Percentiles rank a stretch among this genome's conserved stretches.
phyloP scores from a whole-genome alignment of 2,888 invertebrate genomes.

The Heliconius ethilla region DNA sequence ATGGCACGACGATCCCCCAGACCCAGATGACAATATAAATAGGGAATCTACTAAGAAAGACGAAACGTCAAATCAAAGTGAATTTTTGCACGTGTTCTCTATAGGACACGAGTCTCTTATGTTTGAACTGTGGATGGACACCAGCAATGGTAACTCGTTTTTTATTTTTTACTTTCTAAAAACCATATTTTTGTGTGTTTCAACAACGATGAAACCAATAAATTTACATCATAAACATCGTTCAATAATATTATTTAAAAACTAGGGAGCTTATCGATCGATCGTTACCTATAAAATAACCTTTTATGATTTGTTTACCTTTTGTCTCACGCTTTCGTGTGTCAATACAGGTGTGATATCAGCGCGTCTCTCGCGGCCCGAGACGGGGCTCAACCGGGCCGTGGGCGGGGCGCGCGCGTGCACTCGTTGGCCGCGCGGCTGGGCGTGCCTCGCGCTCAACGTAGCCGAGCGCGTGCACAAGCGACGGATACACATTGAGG shows the following conservation, averaged over 20 bases:
- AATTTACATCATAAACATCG: too few species aligned
- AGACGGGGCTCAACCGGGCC: conserved; percentile 72
- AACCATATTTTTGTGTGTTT: too few species aligned
- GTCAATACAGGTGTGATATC: not conserved
- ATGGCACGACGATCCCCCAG: conserved; percentile 53
- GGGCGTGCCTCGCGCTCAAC: conserved; percentile 83
- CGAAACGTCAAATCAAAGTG: conserved; percentile 30
- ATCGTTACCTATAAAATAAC: too few species aligned
- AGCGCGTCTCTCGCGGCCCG: conserved; percentile 79
- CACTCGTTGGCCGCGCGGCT: conserved; percentile 70
- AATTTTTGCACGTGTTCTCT: conserved; percentile 81
- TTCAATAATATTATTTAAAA: too few species aligned
- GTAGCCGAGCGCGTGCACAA: conserved; percentile 81
- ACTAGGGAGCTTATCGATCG: too few species aligned
- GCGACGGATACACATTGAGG: conserved; percentile 81
- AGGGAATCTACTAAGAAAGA: conserved; percentile 42
- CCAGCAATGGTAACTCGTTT: conserved; percentile 59
- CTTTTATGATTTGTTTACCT: too few species aligned
- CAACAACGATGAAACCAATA: too few species aligned
- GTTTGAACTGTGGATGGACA: conserved; percentile 83
- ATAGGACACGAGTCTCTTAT: conserved; percentile 84
- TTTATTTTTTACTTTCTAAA: too few species aligned
- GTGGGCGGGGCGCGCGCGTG: conserved; percentile 76
- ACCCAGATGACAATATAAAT: conserved; percentile 45
- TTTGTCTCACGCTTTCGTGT: too few species aligned